Percentiles rank a stretch among this genome's conserved stretches.
Evolutionary conservation across 1,140 invertebrate genomes (phyloP).

Genomic region (Pissodes strobi): DNA sequence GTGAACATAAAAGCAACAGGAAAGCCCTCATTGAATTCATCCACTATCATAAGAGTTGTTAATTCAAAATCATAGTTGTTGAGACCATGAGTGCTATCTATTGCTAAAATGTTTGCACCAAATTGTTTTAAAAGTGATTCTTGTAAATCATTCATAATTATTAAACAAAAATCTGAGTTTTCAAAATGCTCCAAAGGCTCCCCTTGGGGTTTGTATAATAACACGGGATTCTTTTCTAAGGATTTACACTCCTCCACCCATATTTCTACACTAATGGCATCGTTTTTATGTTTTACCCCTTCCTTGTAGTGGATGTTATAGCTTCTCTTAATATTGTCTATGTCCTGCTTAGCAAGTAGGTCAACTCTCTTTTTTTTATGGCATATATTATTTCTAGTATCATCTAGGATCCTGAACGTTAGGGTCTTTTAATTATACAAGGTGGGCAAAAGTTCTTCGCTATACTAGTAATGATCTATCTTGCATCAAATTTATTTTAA

Average conservation of each 20-base stretch:
- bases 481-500: too few relatives aligned
- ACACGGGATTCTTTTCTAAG: constrained; percentile 8
- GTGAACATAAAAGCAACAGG: constrained; percentile 38
- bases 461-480: too few relatives aligned
- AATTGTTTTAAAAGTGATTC: constrained; percentile 32
- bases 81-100: constrained; percentile 41
- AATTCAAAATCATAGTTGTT: constrained; percentile 43
- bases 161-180: constrained; percentile 34
- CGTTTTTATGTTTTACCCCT: constrained; percentile 22
- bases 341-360: constrained; percentile 20
- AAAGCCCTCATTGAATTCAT: constrained; percentile 38
- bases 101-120: constrained; percentile 30
- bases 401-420: constrained; percentile 17
- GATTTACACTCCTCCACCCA: constrained; percentile 33
- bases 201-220: constrained; percentile 34
- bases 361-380: constrained; percentile 14
- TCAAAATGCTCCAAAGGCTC: constrained; percentile 13
- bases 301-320: constrained; percentile 18
- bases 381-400: neutral
- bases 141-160: constrained; percentile 37
- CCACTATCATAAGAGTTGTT: constrained; percentile 37
- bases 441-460: too few relatives aligned
- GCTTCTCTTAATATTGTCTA: constrained; percentile 22
- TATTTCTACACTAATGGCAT: constrained; percentile 28
- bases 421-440: too few relatives aligned